Conservation (phyloP, 2,888 invertebrate genomes). For the Campaea margaritaria region DNA sequence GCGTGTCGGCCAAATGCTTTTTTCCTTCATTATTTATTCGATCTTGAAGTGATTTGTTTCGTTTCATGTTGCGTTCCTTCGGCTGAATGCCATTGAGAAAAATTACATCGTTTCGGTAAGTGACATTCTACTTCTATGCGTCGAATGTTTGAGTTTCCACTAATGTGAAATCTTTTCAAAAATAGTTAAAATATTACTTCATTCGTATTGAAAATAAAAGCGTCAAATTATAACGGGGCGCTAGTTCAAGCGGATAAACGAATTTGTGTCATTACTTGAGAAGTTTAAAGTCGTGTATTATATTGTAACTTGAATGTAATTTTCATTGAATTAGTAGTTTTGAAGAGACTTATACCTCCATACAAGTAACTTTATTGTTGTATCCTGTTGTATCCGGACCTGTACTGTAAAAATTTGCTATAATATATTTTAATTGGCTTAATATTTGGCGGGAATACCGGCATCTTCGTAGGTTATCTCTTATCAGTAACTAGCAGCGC, state of each 20-base stretch:
- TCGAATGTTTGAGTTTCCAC: not conserved
- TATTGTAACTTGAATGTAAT: not conserved
- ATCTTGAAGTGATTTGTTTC: slow-evolving; percentile 74
- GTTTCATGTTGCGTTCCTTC: slow-evolving; percentile 72
- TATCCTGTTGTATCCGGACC: no score
- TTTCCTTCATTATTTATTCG: slow-evolving; percentile 73
- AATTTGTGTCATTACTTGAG: slow-evolving; percentile 18
- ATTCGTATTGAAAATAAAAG: slow-evolving; percentile 29
- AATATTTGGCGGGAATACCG: slow-evolving; percentile 65
- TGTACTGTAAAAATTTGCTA: no score
- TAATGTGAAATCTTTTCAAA: slow-evolving; percentile 4
- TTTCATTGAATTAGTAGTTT: not conserved
- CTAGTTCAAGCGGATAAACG: slow-evolving; percentile 28
- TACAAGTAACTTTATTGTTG: no score
- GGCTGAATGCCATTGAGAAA: slow-evolving; percentile 64
- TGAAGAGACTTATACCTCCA: no score
- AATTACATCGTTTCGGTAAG: slow-evolving; percentile 77
- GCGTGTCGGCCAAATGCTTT: slow-evolving; percentile 74
- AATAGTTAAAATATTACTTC: not conserved
- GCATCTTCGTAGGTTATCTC: slow-evolving; percentile 44
- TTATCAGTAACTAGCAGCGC: not conserved
- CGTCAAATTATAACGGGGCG: slow-evolving; percentile 44
- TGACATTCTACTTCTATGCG: slow-evolving; percentile 58
- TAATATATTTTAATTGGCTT: no score
- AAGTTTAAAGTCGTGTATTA: not conserved